These are phyloP conservation scores for Drepanosiphum platanoidis DNA, from an alignment of 2,888 invertebrate species.

Conservation along the genomic window DNA sequence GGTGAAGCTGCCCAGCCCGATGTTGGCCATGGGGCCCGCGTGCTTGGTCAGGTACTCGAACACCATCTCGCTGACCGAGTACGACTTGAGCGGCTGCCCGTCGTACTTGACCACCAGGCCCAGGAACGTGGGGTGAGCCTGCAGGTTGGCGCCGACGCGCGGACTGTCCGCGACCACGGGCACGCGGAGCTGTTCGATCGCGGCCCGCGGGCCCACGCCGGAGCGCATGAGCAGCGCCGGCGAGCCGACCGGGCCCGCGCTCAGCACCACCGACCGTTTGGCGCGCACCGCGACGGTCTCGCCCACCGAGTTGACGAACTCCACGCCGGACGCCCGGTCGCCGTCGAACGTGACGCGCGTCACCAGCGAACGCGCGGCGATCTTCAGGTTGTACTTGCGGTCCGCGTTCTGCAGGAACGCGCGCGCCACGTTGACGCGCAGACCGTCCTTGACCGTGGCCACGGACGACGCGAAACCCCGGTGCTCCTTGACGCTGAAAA, in stretches of 20 bases:
- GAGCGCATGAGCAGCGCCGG: slow-evolving; percentile 77
- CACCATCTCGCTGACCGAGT: slow-evolving; percentile 63
- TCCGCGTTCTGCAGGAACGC: slow-evolving; percentile 36
- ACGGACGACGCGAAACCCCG: slow-evolving; percentile 64
- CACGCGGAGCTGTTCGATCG: slow-evolving; percentile 69
- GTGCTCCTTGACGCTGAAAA: slow-evolving; percentile 65
- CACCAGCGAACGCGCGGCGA: slow-evolving; percentile 65
- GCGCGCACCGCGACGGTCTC: slow-evolving; percentile 74
- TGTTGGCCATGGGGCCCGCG: slow-evolving; percentile 64
- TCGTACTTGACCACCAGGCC: slow-evolving; percentile 62
- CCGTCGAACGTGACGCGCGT: slow-evolving; percentile 70
- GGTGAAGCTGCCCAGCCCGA: slow-evolving; percentile 67
- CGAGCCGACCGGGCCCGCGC: slow-evolving; percentile 75
- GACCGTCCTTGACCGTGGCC: slow-evolving; percentile 64
- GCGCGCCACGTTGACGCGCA: slow-evolving; percentile 69
- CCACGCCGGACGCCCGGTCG: slow-evolving; percentile 77
- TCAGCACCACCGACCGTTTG: slow-evolving; percentile 73
- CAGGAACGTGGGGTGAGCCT: slow-evolving; percentile 64
- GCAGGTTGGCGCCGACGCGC: slow-evolving; percentile 64
- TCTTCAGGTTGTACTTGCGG: slow-evolving; percentile 48
- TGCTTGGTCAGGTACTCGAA: slow-evolving; percentile 68
- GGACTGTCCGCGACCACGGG: slow-evolving; percentile 67
- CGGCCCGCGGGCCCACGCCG: slow-evolving; percentile 72
- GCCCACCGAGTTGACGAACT: slow-evolving; percentile 71
- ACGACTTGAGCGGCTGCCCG: slow-evolving; percentile 65